phyloP scores from a whole-genome alignment of 2,797 vertebrate genomes.

The Lagothrix lagotricha region DNA sequence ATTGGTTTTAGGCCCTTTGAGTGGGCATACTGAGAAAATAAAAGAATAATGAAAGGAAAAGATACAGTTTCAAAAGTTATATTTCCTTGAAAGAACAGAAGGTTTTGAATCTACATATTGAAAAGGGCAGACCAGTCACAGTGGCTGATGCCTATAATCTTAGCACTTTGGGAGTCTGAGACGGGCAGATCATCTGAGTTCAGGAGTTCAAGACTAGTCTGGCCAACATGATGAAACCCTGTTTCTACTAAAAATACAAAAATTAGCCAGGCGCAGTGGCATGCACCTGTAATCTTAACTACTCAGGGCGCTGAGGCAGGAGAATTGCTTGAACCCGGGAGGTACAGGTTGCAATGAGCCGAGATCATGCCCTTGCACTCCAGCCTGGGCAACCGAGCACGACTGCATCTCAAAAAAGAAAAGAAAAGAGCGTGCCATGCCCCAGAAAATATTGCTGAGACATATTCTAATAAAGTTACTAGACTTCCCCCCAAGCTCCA shows the following conservation, averaged over 20 bases:
- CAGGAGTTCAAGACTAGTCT: not conserved
- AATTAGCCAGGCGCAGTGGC: not conserved
- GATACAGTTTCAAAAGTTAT: not conserved
- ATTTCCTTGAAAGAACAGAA: not conserved
- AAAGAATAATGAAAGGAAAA: not conserved
- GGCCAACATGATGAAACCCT: not conserved
- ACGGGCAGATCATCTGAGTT: not conserved
- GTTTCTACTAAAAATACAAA: not conserved
- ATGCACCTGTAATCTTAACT: not conserved
- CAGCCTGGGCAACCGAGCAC: not conserved
- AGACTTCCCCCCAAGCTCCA: not conserved
- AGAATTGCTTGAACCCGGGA: not conserved
- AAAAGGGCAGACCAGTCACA: not conserved
- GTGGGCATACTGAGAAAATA: not conserved
- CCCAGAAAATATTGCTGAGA: not conserved
- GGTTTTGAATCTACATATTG: not conserved
- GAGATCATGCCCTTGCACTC: not conserved
- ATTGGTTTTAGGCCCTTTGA: not conserved
- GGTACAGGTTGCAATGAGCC: not conserved
- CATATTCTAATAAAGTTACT: not conserved
- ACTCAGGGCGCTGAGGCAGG: not conserved
- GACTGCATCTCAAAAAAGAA: not conserved
- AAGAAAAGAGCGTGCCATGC: not conserved
- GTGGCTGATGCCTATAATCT: not conserved
- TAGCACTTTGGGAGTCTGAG: not conserved